phyloP scores from a whole-genome alignment of 2,113 vertebrate species.

The Clupea harengus region DNA sequence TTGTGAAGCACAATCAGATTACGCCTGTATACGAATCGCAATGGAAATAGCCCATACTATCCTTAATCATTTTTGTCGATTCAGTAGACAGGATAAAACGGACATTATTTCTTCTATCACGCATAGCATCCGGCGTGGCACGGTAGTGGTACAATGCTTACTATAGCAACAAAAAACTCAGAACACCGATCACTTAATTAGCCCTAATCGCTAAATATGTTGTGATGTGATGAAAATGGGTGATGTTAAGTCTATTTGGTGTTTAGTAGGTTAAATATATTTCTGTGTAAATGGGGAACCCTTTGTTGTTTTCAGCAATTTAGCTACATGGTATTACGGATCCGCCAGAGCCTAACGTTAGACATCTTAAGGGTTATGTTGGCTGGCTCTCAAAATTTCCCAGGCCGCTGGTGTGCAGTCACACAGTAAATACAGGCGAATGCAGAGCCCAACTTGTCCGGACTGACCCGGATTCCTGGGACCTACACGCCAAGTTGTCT shows the following conservation, averaged over 20 bases:
- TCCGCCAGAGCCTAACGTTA: background rate
- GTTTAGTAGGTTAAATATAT: background rate
- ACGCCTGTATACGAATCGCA: background rate
- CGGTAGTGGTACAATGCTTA: background rate
- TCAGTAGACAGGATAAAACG: background rate
- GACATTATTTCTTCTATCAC: background rate
- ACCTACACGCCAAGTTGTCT: background rate
- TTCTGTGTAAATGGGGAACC: background rate
- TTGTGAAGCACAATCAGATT: background rate
- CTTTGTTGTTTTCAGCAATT: background rate
- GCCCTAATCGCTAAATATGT: background rate
- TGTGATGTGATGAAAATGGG: background rate
- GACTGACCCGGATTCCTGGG: background rate
- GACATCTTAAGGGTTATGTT: background rate
- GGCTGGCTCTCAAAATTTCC: background rate
- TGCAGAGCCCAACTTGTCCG: background rate
- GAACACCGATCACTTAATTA: background rate
- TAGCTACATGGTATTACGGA: background rate
- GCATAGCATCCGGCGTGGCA: background rate
- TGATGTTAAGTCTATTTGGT: background rate
- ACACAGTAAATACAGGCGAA: background rate
- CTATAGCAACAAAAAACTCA: background rate
- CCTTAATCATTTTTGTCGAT: background rate
- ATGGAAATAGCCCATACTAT: background rate
- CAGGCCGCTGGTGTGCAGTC: background rate